Conservation (phyloP, 2,888 invertebrate genomes). For the Mongoloraphidia duomilia region DNA sequence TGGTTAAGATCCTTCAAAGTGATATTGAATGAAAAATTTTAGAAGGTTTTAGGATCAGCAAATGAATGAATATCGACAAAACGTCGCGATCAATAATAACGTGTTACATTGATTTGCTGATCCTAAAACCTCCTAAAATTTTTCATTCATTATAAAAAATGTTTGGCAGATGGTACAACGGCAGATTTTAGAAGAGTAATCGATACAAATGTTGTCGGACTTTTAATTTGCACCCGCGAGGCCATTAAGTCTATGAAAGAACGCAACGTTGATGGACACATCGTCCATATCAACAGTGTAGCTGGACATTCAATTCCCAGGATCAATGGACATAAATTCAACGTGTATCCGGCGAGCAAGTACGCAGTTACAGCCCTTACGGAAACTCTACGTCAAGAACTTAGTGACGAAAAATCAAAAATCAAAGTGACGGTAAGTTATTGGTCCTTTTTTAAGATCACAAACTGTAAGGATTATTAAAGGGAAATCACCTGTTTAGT, state of each 20-base stretch:
- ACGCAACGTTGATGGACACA: conserved; percentile 36
- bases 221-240: conserved; percentile 40
- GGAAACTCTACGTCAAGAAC: conserved; percentile 41
- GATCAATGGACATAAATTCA: conserved; percentile 33
- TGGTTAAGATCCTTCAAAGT: too few species aligned
- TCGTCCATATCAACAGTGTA: conserved; percentile 43
- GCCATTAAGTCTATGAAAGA: conserved; percentile 37
- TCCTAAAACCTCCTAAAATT: too few species aligned
- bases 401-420: conserved; percentile 22
- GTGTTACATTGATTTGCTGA: too few species aligned
- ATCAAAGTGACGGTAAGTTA: conserved; percentile 10
- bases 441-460: too few species aligned
- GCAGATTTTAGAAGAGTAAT: conserved; percentile 27
- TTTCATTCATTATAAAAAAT: background rate
- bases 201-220: conserved; percentile 40
- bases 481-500: too few species aligned
- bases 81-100: too few species aligned
- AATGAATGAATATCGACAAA: too few species aligned
- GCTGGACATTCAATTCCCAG: conserved; percentile 34
- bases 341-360: conserved; percentile 43
- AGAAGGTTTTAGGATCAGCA: too few species aligned
- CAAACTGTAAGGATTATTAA: too few species aligned
- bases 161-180: conserved; percentile 12
- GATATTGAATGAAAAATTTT: too few species aligned
- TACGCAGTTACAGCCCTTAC: conserved; percentile 39